These are phyloP conservation scores for Brachyrhaphis roseni DNA, from an alignment of 2,797 vertebrate genomes.

Conservation along the genomic window DNA sequence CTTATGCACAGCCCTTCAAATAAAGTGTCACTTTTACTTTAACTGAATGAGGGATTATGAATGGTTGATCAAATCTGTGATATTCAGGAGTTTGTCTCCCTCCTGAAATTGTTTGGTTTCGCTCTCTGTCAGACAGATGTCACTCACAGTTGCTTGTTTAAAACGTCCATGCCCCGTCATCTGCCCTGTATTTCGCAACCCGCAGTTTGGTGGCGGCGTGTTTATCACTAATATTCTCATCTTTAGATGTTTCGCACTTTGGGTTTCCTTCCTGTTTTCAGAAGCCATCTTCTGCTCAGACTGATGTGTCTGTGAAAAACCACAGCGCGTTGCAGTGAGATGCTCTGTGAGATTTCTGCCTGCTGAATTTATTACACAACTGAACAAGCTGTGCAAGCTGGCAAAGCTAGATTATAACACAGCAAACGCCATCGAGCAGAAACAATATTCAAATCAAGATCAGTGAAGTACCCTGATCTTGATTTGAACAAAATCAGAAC, in stretches of 20 bases:
- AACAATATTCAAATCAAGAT: not conserved
- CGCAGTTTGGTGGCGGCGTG: not conserved
- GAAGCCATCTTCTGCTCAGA: not conserved
- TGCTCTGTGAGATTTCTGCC: not conserved
- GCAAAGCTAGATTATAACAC: not conserved
- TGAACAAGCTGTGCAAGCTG: not conserved
- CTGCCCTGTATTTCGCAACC: not conserved
- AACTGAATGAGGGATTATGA: too few species aligned
- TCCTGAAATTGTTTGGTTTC: not conserved
- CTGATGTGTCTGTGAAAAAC: too few species aligned
- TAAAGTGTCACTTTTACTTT: too few species aligned
- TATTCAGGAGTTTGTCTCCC: not conserved
- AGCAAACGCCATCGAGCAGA: not conserved
- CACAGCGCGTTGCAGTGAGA: not conserved
- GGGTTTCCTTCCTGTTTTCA: not conserved
- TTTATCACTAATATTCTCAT: not conserved
- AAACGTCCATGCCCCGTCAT: not conserved
- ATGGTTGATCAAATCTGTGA: too few species aligned
- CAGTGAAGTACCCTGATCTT: fast-evolving
- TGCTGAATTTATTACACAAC: too few species aligned
- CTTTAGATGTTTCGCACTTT: not conserved
- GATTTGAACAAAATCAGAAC: too few species aligned
- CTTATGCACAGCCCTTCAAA: too few species aligned
- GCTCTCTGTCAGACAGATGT: not conserved
- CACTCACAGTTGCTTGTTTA: not conserved